These are phyloP conservation scores for Pediacus dermestoides DNA, from an alignment of 2,888 invertebrate genomes.

Conservation along the genomic window DNA sequence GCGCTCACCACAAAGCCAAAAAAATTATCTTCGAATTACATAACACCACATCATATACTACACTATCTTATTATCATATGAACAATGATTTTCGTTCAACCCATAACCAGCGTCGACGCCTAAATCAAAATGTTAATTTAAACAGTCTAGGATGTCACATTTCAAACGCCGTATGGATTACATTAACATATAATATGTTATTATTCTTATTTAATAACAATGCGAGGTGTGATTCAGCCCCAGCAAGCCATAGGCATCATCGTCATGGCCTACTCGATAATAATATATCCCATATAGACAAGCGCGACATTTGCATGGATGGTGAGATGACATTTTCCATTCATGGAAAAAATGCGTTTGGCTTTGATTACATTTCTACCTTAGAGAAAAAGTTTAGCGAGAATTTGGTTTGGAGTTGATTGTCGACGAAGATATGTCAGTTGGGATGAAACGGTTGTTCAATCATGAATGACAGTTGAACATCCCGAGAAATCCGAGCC, in stretches of 20 bases:
- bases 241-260: slow-evolving; percentile 27
- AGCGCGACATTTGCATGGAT: slow-evolving; percentile 26
- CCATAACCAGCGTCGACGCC: slow-evolving; percentile 44
- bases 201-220: slow-evolving; percentile 52
- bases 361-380: too few species aligned
- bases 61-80: slow-evolving; percentile 45
- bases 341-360: not conserved
- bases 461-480: too few species aligned
- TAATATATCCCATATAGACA: slow-evolving; percentile 13
- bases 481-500: too few species aligned
- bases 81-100: slow-evolving; percentile 49
- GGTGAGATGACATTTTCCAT: slow-evolving; percentile 33
- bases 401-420: too few species aligned
- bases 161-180: slow-evolving; percentile 45
- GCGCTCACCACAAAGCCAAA: too few species aligned
- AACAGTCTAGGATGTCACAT: slow-evolving; percentile 48
- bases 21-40: slow-evolving; percentile 32
- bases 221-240: slow-evolving; percentile 47
- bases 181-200: slow-evolving; percentile 52
- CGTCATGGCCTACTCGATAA: slow-evolving; percentile 34
- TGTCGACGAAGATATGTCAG: too few species aligned
- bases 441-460: too few species aligned
- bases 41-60: too few species aligned
- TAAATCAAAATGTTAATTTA: slow-evolving; percentile 50
- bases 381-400: too few species aligned